phyloP scores from a whole-genome alignment of 1,140 invertebrate genomes.

The Vanessa atalanta region DNA sequence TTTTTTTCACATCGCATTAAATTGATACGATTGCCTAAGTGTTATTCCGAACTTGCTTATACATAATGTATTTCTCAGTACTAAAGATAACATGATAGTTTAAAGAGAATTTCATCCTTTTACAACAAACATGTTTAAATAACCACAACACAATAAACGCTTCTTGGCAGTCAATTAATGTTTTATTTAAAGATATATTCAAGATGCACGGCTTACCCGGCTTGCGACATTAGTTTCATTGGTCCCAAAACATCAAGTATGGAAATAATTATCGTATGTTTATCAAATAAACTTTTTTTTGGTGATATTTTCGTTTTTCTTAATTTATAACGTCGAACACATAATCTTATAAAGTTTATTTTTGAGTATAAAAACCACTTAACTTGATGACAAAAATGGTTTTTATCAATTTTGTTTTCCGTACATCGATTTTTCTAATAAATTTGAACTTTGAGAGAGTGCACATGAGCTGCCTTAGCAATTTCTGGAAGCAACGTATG shows the following conservation, averaged over 20 bases:
- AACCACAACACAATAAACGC: background rate
- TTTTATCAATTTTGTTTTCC: too few relatives aligned
- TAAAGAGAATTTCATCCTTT: background rate
- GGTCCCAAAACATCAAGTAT: conserved; percentile 51
- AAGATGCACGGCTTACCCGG: conserved; percentile 14
- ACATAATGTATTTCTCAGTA: conserved; percentile 5
- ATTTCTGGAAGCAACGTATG: too few relatives aligned
- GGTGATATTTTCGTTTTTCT: conserved; percentile 21
- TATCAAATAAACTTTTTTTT: conserved; percentile 48
- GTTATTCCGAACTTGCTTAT: conserved; percentile 2
- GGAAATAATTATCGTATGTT: conserved; percentile 43
- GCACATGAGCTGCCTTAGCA: too few relatives aligned
- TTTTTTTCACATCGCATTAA: conserved; percentile 24
- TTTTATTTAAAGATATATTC: background rate
- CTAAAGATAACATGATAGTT: background rate
- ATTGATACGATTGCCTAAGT: conserved; percentile 26
- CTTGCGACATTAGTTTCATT: conserved; percentile 56
- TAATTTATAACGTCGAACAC: background rate
- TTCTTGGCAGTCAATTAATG: conserved; percentile 37
- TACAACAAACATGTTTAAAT: background rate
- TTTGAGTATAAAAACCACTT: too few relatives aligned
- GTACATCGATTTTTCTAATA: too few relatives aligned
- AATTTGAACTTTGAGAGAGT: too few relatives aligned
- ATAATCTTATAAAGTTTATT: too few relatives aligned
- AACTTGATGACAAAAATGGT: too few relatives aligned